A percentile compares a stretch with the other conserved stretches of the same genome.
phyloP scores from a whole-genome alignment of 1,140 invertebrate genomes.

The Drosophila pachea region DNA sequence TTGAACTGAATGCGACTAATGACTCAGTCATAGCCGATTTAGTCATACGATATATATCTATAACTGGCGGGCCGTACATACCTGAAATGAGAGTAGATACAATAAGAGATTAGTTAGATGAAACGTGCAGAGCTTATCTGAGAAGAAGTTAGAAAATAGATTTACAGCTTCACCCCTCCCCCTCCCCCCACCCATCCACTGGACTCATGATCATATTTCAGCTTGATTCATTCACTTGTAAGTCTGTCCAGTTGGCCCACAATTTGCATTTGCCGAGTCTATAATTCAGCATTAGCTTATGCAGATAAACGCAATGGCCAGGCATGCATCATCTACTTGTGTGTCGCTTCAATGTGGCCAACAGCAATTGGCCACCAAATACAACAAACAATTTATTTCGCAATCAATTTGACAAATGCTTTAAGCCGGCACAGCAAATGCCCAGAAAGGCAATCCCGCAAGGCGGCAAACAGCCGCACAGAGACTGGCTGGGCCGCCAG shows the following conservation, averaged over 20 bases:
- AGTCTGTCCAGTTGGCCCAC: background rate
- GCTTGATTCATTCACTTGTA: slow-evolving; percentile 22
- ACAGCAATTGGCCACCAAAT: slow-evolving; percentile 38
- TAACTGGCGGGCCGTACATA: slow-evolving; percentile 47
- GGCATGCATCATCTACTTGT: slow-evolving; percentile 61
- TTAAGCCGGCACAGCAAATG: slow-evolving; percentile 40
- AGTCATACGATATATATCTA: background rate
- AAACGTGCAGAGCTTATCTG: background rate
- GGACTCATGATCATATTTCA: background rate
- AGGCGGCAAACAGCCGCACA: slow-evolving; percentile 27
- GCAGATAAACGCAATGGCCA: slow-evolving; percentile 56
- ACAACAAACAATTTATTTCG: slow-evolving; percentile 68
- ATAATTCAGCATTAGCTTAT: slow-evolving; percentile 74
- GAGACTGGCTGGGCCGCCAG: slow-evolving; percentile 1
- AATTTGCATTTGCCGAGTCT: slow-evolving; percentile 32
- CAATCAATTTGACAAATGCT: slow-evolving; percentile 74
- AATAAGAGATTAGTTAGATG: slow-evolving; percentile 19
- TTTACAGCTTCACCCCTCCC: too few species aligned
- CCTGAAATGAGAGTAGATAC: slow-evolving; percentile 45
- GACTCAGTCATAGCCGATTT: slow-evolving; percentile 15
- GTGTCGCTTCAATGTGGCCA: slow-evolving; percentile 39
- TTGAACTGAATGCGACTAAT: slow-evolving; percentile 23
- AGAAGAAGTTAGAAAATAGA: background rate
- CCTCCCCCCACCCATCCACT: too few species aligned
- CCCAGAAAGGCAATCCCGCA: slow-evolving; percentile 29